Base-by-base conservation (phyloP, 2,113 vertebrate genomes). In the Sylvia atricapilla region DNA sequence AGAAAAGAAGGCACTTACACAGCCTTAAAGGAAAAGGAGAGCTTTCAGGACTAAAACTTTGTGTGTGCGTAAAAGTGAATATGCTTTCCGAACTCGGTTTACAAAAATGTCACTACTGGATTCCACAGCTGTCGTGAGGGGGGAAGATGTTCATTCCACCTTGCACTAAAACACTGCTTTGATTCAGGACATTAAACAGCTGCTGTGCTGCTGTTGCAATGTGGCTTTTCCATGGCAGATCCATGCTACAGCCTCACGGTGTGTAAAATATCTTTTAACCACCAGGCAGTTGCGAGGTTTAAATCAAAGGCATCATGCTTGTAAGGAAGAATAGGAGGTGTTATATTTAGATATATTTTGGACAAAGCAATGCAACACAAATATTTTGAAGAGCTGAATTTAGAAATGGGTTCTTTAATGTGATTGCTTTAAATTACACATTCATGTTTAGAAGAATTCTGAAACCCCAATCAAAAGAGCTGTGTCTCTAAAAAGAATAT, bases 381-480 rank as follows among this genome's bases (percentile, higher is more conserved):
- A 7, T 7, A 5, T 52, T 90, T 69, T 59, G 13, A 73, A 86
- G 68, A 90, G n/a, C 6, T 24, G 28, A 72, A 60, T 84, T 62
- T 43, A 66, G 22, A 72, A 60, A 33, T 49, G 16, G 11, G 28
- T 73, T 47, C 22, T 69, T 88, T 35, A 66, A 17, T 14, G 27
- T 25, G 20, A 31, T 77, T 67, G 46, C 43, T 93, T 79, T 83
- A 77, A 84, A 0, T 1, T 11, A 30, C 9, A 10, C 2, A 6
- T 74, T 63, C 1, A 41, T 91, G 93, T 77, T 93, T 82, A 35
- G 91, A 97, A 83, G 90, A 93, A 85, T 87, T 96, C 75, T 68
- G 90, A 92, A 30, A 87, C 56, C 53, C 78, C 30, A 96, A 41
- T 95, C 95, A 97, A 97, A 98, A 96, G 95, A 97, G 93, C 94